These are phyloP conservation scores for Lepetodrilus schrolli DNA, from an alignment of 2,888 invertebrate species.

Conservation along the genomic window DNA sequence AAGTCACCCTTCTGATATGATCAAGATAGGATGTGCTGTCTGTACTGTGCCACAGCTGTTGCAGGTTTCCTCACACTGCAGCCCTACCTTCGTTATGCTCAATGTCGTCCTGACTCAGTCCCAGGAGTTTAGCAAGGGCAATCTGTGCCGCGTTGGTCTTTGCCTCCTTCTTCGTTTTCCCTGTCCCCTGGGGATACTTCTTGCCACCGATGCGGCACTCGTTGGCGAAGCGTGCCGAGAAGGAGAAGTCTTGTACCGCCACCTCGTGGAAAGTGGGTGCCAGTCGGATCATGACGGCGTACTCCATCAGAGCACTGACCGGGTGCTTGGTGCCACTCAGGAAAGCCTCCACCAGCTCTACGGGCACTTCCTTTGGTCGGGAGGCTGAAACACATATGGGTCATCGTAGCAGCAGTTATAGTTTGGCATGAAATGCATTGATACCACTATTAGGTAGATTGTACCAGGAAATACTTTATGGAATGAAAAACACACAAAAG, in stretches of 20 bases:
- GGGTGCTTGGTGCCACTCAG: constrained; percentile 64
- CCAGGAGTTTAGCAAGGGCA: constrained; percentile 63
- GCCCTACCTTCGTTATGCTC: constrained; percentile 48
- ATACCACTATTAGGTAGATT: too few species aligned
- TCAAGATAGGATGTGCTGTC: too few species aligned
- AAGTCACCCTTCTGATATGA: too few species aligned
- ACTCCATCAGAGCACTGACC: constrained; percentile 67
- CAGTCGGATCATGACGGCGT: constrained; percentile 49
- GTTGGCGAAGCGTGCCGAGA: constrained; percentile 60
- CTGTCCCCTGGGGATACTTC: constrained; percentile 64
- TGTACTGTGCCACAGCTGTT: too few species aligned
- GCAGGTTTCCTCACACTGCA: too few species aligned
- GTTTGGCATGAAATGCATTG: background rate
- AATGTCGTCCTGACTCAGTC: constrained; percentile 49
- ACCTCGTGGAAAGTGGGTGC: constrained; percentile 57
- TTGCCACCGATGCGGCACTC: constrained; percentile 59
- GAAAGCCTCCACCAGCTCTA: constrained; percentile 58
- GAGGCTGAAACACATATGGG: background rate
- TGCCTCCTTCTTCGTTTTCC: constrained; percentile 72
- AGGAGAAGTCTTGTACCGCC: constrained; percentile 45
- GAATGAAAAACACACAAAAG: too few species aligned
- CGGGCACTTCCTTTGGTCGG: constrained; percentile 45
- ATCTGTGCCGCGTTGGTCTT: constrained; percentile 66
- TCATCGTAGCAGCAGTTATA: background rate
- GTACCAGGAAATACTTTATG: too few species aligned